Evolutionary conservation across 1,140 invertebrate genomes (phyloP), one percentile per base, ranked within the genome.

Genomic region (Ceratoteleas bidentatus): DNA sequence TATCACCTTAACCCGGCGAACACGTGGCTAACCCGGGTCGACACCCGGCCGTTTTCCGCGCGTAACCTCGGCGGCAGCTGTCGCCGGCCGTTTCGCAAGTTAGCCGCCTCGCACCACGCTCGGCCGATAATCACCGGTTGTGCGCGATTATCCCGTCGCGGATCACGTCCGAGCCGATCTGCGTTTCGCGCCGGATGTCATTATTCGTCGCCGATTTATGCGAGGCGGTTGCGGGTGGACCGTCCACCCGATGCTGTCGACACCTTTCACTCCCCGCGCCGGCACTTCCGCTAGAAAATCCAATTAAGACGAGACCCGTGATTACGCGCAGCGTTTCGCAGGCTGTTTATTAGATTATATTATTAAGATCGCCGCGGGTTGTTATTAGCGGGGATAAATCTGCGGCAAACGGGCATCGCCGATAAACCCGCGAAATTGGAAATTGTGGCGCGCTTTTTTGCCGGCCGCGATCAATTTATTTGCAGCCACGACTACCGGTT

Each of bases 201-300:
- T 82, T 74, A 74, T 82, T 82, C 56, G 72, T 66, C 53, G 80
- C 50, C 62, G 69, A 81, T 83, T 70, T 74, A 70, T 61, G 52
- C 38, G 58, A 61, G 80, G 24, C 24, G 36, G 53, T 76, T 54
- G 77, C 77, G 72, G 65, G 78, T 69, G 70, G 70, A 75, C 33
- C 75, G 65, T n/a, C n/a, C n/a, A 61, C 62, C 76, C 79, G 24
- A 24, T 2, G 24, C 8, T 73, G 81, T 83, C 81, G 68, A 79
- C 75, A 79, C 81, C 72, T 79, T 83, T 79, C 81, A 83, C 81
- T 75, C 64, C 66, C 45, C 62, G 40, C 60, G 24, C 33, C 4
- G 50, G 10, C 3, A 78, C 72, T 83, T 79, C 81, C 75, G 75
- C 50, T 76, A 79, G 81, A 83, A 83, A 83, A 83, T 83, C 81